Evolutionary conservation across 1,140 invertebrate genomes (phyloP).

Genomic region (Vanessa atalanta): DNA sequence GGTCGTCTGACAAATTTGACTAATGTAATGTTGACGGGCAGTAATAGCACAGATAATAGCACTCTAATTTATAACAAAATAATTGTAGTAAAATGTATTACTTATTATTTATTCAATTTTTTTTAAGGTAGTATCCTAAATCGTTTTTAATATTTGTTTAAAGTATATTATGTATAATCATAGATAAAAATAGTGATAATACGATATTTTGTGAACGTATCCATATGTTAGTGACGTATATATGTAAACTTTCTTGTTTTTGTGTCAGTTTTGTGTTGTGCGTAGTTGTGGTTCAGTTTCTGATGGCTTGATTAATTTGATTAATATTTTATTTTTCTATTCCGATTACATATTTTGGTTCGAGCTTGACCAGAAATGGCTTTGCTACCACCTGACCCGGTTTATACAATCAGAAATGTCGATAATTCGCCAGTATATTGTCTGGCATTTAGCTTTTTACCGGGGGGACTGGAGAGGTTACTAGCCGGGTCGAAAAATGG

Average conservation of each 20-base stretch:
- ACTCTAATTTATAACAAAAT: slow-evolving; percentile 8
- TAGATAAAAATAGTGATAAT: not conserved
- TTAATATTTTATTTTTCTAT: slow-evolving; percentile 75
- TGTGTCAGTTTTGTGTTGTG: slow-evolving; percentile 80
- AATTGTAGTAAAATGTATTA: not conserved
- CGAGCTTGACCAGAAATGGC: slow-evolving; percentile 78
- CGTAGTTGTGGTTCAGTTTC: slow-evolving; percentile 78
- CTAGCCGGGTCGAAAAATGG: slow-evolving; percentile 86
- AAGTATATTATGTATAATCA: too few species aligned
- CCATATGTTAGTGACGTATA: slow-evolving; percentile 27
- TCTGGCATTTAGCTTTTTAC: slow-evolving; percentile 83
- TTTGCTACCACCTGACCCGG: slow-evolving; percentile 83
- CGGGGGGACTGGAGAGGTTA: slow-evolving; percentile 82
- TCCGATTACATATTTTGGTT: slow-evolving; percentile 70
- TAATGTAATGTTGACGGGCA: slow-evolving; percentile 6
- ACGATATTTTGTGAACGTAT: slow-evolving; percentile 35
- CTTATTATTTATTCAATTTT: too few species aligned
- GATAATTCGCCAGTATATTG: slow-evolving; percentile 85
- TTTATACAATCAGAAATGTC: slow-evolving; percentile 84
- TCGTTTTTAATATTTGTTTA: too few species aligned
- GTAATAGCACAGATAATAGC: not conserved
- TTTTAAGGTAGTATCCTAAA: too few species aligned
- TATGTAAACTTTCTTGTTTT: slow-evolving; percentile 67
- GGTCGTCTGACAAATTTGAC: slow-evolving; percentile 33
- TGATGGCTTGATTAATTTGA: slow-evolving; percentile 78